Percentiles rank a stretch among this genome's conserved stretches.
These are phyloP conservation scores for Schizopygopsis pylzovi DNA, from an alignment of 2,797 vertebrate genomes.

Conservation along the genomic window DNA sequence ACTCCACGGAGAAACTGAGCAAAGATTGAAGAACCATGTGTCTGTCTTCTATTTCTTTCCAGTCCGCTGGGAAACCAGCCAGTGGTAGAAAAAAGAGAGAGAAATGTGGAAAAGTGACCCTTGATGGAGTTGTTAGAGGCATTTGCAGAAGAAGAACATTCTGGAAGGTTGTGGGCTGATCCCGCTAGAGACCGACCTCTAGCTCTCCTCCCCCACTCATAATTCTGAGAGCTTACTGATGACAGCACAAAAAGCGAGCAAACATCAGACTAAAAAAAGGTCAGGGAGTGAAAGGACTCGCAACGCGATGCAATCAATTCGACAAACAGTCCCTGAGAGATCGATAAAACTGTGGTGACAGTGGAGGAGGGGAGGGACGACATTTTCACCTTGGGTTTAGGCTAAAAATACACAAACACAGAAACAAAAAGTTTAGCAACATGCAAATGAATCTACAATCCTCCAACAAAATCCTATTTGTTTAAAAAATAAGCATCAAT, in stretches of 20 bases:
- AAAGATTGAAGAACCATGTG: slow-evolving; percentile 53
- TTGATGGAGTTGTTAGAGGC: slow-evolving; percentile 59
- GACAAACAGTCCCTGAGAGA: slow-evolving; percentile 40
- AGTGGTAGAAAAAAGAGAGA: slow-evolving; percentile 45
- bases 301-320: slow-evolving; percentile 17
- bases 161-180: slow-evolving; percentile 53
- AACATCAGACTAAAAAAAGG: slow-evolving; percentile 56
- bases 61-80: slow-evolving; percentile 60
- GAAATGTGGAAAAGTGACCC: slow-evolving; percentile 53
- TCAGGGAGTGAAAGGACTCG: slow-evolving; percentile 11
- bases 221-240: slow-evolving; percentile 64
- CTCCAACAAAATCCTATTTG: neutral
- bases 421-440: neutral
- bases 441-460: neutral
- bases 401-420: neutral
- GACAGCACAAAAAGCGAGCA: slow-evolving; percentile 55
- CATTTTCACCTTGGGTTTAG: neutral
- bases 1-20: slow-evolving; percentile 9
- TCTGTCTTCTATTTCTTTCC: slow-evolving; percentile 53
- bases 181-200: slow-evolving; percentile 54
- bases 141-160: slow-evolving; percentile 49
- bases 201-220: slow-evolving; percentile 27
- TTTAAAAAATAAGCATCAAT: neutral
- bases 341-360: slow-evolving; percentile 44
- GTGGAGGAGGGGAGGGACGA: neutral